Percentiles rank a stretch among this genome's conserved stretches.
phyloP scores from a whole-genome alignment of 1,140 invertebrate genomes.

The Thaumatotibia leucotreta region DNA sequence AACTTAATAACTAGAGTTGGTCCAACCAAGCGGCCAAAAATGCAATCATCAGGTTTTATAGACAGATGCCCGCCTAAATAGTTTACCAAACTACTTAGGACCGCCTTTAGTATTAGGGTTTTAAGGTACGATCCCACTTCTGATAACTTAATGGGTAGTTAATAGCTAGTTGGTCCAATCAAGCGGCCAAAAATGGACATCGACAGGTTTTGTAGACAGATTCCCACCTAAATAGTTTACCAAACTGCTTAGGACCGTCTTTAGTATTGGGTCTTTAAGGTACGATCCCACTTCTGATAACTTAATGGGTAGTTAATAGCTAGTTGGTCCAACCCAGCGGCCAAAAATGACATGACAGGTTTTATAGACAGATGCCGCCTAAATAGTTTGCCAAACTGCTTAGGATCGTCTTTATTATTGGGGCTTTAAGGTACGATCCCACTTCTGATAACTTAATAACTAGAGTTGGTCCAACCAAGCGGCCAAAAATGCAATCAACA shows the following conservation, averaged over 20 bases:
- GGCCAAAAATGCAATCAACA: slow-evolving; percentile 87
- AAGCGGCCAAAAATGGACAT: slow-evolving; percentile 88
- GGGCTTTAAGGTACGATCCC: slow-evolving; percentile 81
- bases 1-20: too few relatives aligned
- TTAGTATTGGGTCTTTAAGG: slow-evolving; percentile 92
- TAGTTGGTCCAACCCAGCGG: slow-evolving; percentile 88
- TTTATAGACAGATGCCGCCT: slow-evolving; percentile 91
- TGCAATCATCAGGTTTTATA: slow-evolving; percentile 90
- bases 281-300: slow-evolving; percentile 27
- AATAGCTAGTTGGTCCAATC: slow-evolving; percentile 88
- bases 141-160: too few relatives aligned
- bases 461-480: slow-evolving; percentile 88
- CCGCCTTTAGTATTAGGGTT: slow-evolving; percentile 94
- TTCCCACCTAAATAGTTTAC: slow-evolving; percentile 91
- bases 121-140: slow-evolving; percentile 73
- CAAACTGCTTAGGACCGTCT: slow-evolving; percentile 92
- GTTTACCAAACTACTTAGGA: slow-evolving; percentile 90
- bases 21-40: slow-evolving; percentile 87
- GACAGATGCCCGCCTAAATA: slow-evolving; percentile 92
- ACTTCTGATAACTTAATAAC: slow-evolving; percentile 5
- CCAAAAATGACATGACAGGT: slow-evolving; percentile 89
- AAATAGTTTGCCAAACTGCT: slow-evolving; percentile 92
- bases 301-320: too few relatives aligned
- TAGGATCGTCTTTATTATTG: slow-evolving; percentile 93
- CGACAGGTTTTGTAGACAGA: slow-evolving; percentile 90